These are phyloP conservation scores for Bufotes viridis DNA, from an alignment of 2,797 vertebrate genomes.

Conservation along the genomic window DNA sequence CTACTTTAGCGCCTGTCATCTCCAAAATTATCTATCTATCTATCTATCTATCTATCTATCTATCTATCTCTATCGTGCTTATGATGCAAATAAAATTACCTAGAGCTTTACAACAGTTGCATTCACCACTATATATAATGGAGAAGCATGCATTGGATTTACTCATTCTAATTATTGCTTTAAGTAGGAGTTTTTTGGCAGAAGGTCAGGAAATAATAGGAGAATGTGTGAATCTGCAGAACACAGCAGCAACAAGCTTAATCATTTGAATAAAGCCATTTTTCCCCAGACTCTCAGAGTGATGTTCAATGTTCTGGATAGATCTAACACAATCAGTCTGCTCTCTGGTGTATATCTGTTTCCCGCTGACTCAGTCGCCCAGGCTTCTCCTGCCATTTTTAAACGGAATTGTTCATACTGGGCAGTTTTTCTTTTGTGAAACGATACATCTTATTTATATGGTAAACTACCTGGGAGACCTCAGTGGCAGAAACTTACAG, in stretches of 20 bases:
- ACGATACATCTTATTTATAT: constrained; percentile 25
- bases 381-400: constrained; percentile 80
- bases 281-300: constrained; percentile 75
- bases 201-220: constrained; percentile 83
- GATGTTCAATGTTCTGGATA: constrained; percentile 81
- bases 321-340: constrained; percentile 83
- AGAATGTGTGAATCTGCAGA: constrained; percentile 81
- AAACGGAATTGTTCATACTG: constrained; percentile 77
- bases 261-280: constrained; percentile 82
- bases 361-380: constrained; percentile 81
- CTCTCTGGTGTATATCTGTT: constrained; percentile 80
- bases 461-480: constrained; percentile 9
- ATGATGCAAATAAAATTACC: constrained; percentile 13
- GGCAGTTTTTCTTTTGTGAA: constrained; percentile 59
- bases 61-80: neutral
- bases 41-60: too few species aligned
- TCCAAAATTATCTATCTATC: too few species aligned
- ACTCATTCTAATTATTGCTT: constrained; percentile 82
- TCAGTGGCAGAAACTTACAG: neutral
- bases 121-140: constrained; percentile 74
- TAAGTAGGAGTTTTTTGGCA: constrained; percentile 80
- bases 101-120: constrained; percentile 64
- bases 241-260: constrained; percentile 76
- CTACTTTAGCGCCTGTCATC: too few species aligned
- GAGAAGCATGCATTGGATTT: constrained; percentile 77